Evolutionary conservation across 2,888 invertebrate species (phyloP).

Genomic region (Marasmarcha lunaedactyla): DNA sequence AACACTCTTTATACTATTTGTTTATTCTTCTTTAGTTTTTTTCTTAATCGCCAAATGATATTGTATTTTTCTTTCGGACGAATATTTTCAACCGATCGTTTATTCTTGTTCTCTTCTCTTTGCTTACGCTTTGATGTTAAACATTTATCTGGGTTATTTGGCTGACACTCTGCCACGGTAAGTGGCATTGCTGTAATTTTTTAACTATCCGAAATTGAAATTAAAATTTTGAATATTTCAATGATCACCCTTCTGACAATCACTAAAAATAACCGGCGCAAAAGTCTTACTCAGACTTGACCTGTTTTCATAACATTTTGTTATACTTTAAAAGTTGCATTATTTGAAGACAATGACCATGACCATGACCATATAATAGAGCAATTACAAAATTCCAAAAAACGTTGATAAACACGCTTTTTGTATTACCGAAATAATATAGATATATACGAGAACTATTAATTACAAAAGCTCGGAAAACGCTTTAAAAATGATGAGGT

Average conservation of each 20-base stretch:
- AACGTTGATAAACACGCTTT: no score
- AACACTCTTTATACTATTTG: background rate
- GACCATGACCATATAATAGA: no score
- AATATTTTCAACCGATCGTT: constrained; percentile 2
- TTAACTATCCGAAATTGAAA: background rate
- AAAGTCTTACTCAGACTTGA: background rate
- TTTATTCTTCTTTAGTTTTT: constrained; percentile 1
- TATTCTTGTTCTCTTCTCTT: constrained; percentile 5
- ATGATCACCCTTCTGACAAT: background rate
- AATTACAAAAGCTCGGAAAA: no score
- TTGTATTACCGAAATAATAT: no score
- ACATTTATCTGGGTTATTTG: constrained; percentile 4
- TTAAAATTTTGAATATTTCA: background rate
- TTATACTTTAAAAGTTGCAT: background rate
- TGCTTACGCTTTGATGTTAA: constrained; percentile 2
- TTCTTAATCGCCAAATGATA: constrained; percentile 6
- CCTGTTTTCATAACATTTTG: background rate
- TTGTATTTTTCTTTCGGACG: constrained; percentile 1
- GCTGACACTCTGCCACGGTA: constrained; percentile 1
- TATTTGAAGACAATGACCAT: no score
- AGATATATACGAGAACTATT: no score
- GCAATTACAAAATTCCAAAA: no score
- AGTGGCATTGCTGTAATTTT: background rate
- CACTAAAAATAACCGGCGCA: background rate
- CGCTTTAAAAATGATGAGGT: no score